Percentiles rank a stretch among this genome's conserved stretches.
Evolutionary conservation across 2,888 invertebrate species (phyloP).

Genomic region (Nycteola revayana): DNA sequence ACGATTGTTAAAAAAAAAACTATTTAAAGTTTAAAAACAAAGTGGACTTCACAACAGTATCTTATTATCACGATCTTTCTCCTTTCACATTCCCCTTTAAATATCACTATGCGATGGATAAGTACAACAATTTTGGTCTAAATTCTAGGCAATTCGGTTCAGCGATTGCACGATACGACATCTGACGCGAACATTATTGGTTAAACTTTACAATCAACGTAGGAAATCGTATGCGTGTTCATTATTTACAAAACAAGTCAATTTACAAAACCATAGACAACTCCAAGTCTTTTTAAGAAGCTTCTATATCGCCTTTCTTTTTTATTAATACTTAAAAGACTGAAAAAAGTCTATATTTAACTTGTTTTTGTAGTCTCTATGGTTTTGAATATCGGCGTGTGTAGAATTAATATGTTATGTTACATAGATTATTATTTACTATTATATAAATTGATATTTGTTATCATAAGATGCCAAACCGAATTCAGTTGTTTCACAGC

Average conservation of each 20-base stretch:
- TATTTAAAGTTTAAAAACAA: constrained; percentile 12
- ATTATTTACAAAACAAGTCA: constrained; percentile 13
- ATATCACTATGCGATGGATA: constrained; percentile 69
- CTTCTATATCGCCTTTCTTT: no score
- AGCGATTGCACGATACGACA: constrained; percentile 25
- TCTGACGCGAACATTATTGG: no score
- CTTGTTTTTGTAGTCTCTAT: background rate
- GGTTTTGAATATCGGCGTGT: constrained; percentile 27
- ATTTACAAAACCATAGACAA: constrained; percentile 21
- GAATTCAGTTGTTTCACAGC: constrained; percentile 76
- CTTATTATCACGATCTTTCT: constrained; percentile 37
- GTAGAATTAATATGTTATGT: constrained; percentile 18
- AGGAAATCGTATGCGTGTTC: constrained; percentile 9
- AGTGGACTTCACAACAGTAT: constrained; percentile 54
- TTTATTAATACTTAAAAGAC: no score
- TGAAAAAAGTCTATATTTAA: no score
- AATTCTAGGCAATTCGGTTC: constrained; percentile 73
- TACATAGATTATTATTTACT: constrained; percentile 20
- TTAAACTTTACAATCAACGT: constrained; percentile 7
- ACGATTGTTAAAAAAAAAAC: constrained; percentile 15
- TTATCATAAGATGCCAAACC: constrained; percentile 55
- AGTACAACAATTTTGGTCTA: constrained; percentile 74
- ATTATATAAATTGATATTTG: constrained; percentile 36
- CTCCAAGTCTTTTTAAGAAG: no score
- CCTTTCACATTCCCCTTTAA: constrained; percentile 65